phyloP scores from a whole-genome alignment of 2,888 invertebrate genomes.

The Myopa tessellatipennis region DNA sequence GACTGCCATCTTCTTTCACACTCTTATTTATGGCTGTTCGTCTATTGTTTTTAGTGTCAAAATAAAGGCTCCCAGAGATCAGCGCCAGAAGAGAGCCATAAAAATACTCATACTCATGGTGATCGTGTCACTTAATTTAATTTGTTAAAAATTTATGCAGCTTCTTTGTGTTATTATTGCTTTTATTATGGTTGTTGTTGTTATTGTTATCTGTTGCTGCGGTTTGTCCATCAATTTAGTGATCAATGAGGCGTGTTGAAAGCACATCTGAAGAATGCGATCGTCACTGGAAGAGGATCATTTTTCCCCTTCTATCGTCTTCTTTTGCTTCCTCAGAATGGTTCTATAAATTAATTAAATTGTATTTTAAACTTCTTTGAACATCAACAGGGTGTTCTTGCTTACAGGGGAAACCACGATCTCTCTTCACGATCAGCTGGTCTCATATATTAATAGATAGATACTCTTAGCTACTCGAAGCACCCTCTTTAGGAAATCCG shows the following conservation, averaged over 20 bases:
- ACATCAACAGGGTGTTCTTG: neutral
- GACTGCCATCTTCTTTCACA: neutral
- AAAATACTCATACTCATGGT: neutral
- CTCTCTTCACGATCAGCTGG: no score
- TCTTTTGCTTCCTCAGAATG: neutral
- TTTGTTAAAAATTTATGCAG: conserved; percentile 4
- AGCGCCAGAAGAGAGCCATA: neutral
- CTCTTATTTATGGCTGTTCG: neutral
- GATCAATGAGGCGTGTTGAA: neutral
- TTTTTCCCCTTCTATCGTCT: neutral
- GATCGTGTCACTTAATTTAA: conserved; percentile 12
- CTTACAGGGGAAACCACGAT: neutral
- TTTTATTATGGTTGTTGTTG: neutral
- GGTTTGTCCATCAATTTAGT: neutral
- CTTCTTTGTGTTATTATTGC: neutral
- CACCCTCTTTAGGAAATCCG: neutral
- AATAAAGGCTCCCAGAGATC: neutral
- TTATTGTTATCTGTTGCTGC: neutral
- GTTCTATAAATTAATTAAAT: conserved; percentile 7
- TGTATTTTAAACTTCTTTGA: neutral
- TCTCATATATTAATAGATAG: no score
- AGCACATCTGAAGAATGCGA: neutral
- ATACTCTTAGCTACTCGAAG: no score
- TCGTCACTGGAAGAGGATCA: neutral
- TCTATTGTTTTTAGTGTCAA: neutral